A percentile compares a stretch with the other conserved stretches of the same genome.
These are phyloP conservation scores for Takifugu rubripes DNA, from an alignment of 2,797 vertebrate genomes.

Conservation along the genomic window DNA sequence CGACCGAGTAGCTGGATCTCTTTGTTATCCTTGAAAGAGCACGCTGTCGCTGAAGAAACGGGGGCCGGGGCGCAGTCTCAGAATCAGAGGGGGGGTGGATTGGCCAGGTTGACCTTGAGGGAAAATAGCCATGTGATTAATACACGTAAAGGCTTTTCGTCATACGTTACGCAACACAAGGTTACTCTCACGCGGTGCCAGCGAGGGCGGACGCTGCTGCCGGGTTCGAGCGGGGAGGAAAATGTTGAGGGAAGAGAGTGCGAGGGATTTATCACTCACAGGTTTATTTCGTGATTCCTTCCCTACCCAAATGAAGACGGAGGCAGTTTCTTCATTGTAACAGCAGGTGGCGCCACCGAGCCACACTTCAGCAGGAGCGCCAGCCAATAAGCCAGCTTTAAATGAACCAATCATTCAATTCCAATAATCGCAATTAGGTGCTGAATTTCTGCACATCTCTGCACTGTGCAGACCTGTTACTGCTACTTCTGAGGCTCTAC, in stretches of 20 bases:
- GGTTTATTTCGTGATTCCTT: slow-evolving; percentile 7
- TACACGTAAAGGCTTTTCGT: slow-evolving; percentile 1
- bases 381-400: neutral
- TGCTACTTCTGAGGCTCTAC: neutral
- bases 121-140: slow-evolving; percentile 14
- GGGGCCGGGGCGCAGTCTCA: slow-evolving; percentile 18
- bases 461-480: neutral
- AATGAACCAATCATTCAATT: slow-evolving; percentile 16
- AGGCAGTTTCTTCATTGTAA: slow-evolving; percentile 28
- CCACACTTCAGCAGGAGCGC: slow-evolving; percentile 9
- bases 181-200: neutral
- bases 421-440: neutral
- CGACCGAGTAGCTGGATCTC: slow-evolving; percentile 31
- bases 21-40: slow-evolving; percentile 59
- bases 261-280: slow-evolving; percentile 5
- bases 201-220: neutral
- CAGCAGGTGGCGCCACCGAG: slow-evolving; percentile 60
- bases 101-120: slow-evolving; percentile 36
- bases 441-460: neutral
- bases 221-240: neutral
- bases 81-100: slow-evolving; percentile 20
- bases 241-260: slow-evolving; percentile 1
- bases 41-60: slow-evolving; percentile 32
- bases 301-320: slow-evolving; percentile 2
- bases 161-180: slow-evolving; percentile 2